A percentile compares a stretch with the other conserved stretches of the same genome.
Conservation (phyloP, 2,113 vertebrate genomes). For the Chauna torquata region DNA sequence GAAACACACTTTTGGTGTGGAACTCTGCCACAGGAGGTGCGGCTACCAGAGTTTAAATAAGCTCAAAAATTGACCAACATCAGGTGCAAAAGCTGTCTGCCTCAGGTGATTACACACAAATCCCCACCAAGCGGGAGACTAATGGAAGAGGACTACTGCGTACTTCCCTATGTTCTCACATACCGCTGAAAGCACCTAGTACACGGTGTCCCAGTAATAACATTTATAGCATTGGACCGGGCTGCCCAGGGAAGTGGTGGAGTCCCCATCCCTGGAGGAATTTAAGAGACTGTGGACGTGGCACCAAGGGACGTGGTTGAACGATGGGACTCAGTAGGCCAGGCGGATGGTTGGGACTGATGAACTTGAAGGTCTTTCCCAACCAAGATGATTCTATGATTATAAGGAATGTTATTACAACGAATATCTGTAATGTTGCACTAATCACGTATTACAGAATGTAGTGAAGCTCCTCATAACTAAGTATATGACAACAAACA, state of each 20-base stretch:
- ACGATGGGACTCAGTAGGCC: neutral
- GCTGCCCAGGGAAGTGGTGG: neutral
- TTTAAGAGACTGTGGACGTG: neutral
- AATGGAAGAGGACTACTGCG: neutral
- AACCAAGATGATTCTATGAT: neutral
- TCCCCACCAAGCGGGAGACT: neutral
- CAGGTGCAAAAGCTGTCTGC: neutral
- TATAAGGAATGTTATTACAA: neutral
- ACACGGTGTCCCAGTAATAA: rapidly evolving
- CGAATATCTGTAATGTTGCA: neutral
- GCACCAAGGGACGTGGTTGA: neutral
- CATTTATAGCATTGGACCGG: neutral
- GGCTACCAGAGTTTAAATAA: neutral
- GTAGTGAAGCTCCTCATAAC: neutral
- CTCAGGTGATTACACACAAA: neutral
- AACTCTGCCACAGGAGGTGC: neutral
- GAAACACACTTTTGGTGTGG: neutral
- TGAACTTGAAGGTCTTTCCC: neutral
- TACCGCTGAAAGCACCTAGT: neutral
- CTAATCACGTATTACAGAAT: neutral
- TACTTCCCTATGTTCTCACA: neutral
- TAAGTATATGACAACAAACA: neutral
- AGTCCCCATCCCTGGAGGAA: neutral
- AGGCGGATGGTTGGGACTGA: neutral
- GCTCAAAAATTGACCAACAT: neutral